phyloP scores from a whole-genome alignment of 2,113 vertebrate genomes.

The Corythaeola cristata region DNA sequence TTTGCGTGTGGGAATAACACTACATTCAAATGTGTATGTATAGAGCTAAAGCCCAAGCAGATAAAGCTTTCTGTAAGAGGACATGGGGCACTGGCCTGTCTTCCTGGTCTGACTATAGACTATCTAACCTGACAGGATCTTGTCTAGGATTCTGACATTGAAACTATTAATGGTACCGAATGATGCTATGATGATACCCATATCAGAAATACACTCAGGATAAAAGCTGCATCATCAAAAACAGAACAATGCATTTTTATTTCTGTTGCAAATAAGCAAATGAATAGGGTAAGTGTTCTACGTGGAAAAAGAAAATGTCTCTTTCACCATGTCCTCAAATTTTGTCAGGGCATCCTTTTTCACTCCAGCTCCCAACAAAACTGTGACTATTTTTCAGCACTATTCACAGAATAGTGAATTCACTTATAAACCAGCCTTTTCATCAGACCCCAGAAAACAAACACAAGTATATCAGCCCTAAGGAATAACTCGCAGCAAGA shows the following conservation, averaged over 20 bases:
- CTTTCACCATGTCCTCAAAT: neutral
- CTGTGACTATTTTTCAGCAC: neutral
- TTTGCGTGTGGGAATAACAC: neutral
- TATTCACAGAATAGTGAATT: neutral
- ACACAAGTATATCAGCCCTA: neutral
- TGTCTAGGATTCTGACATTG: neutral
- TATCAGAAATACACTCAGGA: neutral
- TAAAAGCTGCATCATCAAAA: neutral
- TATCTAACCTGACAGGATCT: neutral
- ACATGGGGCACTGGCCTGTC: neutral
- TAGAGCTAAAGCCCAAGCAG: neutral
- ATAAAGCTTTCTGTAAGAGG: neutral
- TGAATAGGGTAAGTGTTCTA: neutral
- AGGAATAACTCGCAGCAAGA: slow-evolving; percentile 22
- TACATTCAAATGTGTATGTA: neutral
- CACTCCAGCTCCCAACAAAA: neutral
- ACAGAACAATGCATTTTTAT: neutral
- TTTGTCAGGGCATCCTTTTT: neutral
- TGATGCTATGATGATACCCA: neutral
- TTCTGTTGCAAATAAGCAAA: neutral
- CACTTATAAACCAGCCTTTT: neutral
- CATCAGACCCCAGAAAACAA: neutral
- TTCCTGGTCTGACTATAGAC: neutral
- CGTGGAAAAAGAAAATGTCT: neutral
- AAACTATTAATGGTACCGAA: neutral